These are phyloP conservation scores for Dicyrtomina minuta DNA, from an alignment of 2,888 invertebrate species.

Conservation along the genomic window DNA sequence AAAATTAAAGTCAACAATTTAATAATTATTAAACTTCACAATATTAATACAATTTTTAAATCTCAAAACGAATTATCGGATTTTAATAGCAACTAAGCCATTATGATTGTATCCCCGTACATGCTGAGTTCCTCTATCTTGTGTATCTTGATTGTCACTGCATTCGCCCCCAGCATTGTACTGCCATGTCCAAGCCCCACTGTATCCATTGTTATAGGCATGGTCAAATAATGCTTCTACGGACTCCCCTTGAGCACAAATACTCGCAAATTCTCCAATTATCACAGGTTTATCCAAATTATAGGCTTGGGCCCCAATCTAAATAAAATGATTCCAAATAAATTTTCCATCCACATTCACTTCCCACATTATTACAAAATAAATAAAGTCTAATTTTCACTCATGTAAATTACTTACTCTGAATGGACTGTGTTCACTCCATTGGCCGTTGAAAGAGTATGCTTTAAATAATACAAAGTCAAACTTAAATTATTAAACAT, in stretches of 20 bases:
- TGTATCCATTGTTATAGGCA: conserved; percentile 48
- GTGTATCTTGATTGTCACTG: conserved; percentile 44
- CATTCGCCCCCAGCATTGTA: conserved; percentile 52
- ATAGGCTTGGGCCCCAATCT: conserved; percentile 44
- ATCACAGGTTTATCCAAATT: conserved; percentile 53
- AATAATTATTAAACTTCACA: too few relatives aligned
- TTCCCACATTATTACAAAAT: neutral
- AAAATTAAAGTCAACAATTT: too few relatives aligned
- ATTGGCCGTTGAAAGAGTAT: conserved; percentile 53
- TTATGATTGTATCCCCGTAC: conserved; percentile 34
- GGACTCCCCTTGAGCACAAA: conserved; percentile 45
- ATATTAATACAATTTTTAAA: too few relatives aligned
- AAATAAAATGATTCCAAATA: neutral
- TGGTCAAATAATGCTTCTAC: conserved; percentile 45
- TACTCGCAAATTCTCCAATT: conserved; percentile 53
- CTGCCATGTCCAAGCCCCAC: conserved; percentile 52
- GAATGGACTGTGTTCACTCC: conserved; percentile 52
- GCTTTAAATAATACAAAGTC: too few relatives aligned
- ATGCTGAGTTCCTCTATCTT: conserved; percentile 44
- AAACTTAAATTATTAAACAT: too few relatives aligned
- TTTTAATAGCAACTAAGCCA: conserved; percentile 29
- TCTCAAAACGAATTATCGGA: conserved; percentile 25
- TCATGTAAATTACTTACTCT: conserved; percentile 28
- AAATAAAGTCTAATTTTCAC: too few relatives aligned
- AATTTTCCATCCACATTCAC: neutral